phyloP scores from a whole-genome alignment of 2,797 vertebrate species.

The Lutjanus campechanus region DNA sequence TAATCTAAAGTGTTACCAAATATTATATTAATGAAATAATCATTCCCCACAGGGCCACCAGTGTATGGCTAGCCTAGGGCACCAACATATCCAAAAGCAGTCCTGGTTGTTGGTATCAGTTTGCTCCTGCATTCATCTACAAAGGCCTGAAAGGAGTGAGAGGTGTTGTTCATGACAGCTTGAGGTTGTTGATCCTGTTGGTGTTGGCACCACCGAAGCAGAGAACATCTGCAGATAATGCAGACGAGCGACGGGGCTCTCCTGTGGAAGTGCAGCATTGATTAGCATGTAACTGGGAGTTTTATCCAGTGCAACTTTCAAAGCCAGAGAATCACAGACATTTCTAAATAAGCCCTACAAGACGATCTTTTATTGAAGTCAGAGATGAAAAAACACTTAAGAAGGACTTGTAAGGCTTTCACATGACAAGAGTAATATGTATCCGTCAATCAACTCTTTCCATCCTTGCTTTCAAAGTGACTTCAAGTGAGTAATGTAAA shows the following conservation, averaged over 20 bases:
- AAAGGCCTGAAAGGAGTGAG: neutral
- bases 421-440: constrained; percentile 15
- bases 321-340: constrained; percentile 4
- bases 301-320: neutral
- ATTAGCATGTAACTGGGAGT: neutral
- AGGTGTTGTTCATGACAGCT: neutral
- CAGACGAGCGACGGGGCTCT: neutral
- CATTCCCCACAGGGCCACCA: neutral
- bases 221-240: neutral
- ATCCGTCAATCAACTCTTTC: constrained; percentile 15
- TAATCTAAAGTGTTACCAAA: neutral
- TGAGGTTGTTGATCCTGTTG: neutral
- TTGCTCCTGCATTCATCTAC: neutral
- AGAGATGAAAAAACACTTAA: neutral
- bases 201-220: neutral
- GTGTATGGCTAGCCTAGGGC: neutral
- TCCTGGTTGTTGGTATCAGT: neutral
- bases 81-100: neutral
- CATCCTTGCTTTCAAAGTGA: constrained; percentile 28
- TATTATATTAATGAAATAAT: neutral
- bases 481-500: constrained; percentile 41
- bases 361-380: constrained; percentile 8
- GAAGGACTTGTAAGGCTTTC: constrained; percentile 20
- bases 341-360: neutral
- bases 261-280: neutral